phyloP scores from a whole-genome alignment of 2,797 vertebrate genomes.

The Prionace glauca region DNA sequence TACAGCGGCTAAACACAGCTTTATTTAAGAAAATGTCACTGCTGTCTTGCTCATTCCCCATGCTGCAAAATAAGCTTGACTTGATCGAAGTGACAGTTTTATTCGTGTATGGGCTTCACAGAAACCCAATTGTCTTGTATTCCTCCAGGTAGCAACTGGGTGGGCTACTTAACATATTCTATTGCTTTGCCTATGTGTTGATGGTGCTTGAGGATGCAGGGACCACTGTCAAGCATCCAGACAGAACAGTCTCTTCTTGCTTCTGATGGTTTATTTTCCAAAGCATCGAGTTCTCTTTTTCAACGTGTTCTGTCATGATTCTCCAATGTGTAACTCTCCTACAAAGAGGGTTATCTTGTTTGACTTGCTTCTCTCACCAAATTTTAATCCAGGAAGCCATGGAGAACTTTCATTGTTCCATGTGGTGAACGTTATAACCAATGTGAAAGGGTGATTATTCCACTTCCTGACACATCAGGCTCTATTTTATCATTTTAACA shows the following conservation, averaged over 20 bases:
- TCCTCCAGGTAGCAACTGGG: no score
- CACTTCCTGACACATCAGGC: neutral
- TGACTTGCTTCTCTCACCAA: neutral
- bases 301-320: neutral
- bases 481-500: no score
- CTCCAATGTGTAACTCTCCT: neutral
- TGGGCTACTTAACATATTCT: no score
- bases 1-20: neutral
- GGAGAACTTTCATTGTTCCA: neutral
- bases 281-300: neutral
- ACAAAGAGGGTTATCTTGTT: neutral
- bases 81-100: neutral
- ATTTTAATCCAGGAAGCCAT: neutral
- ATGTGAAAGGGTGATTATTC: neutral
- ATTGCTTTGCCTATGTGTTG: no score
- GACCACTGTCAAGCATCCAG: no score
- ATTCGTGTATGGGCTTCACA: no score
- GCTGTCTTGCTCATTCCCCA: neutral
- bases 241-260: no score
- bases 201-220: no score
- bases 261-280: neutral
- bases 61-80: neutral
- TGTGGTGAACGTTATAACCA: neutral
- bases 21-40: neutral
- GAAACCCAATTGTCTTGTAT: no score